phyloP scores from a whole-genome alignment of 2,797 vertebrate genomes.

The Mus spretus region DNA sequence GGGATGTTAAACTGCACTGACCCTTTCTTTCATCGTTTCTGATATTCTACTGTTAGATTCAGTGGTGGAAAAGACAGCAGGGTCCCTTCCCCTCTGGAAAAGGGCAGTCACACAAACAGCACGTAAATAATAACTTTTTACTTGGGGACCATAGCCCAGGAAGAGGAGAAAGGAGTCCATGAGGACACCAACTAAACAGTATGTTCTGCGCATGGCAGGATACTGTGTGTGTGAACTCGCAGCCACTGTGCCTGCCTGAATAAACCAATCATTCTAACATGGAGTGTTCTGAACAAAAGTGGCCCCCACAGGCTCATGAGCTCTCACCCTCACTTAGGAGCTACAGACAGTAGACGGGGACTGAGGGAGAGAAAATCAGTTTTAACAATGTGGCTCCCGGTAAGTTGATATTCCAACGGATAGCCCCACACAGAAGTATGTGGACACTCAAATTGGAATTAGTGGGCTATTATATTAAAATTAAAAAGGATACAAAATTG shows the following conservation, averaged over 20 bases:
- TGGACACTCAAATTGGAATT: neutral
- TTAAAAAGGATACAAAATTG: neutral
- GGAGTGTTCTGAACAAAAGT: neutral
- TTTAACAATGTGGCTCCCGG: neutral
- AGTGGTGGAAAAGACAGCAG: neutral
- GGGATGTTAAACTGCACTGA: neutral
- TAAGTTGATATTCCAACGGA: neutral
- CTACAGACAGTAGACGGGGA: neutral
- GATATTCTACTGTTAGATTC: neutral
- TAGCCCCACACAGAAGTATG: neutral
- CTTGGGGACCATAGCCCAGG: neutral
- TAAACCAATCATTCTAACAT: neutral
- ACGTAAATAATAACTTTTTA: neutral
- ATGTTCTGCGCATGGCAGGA: neutral
- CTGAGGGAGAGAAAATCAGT: neutral
- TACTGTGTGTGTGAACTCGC: too few relatives aligned
- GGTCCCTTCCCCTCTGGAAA: neutral
- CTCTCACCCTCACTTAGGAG: neutral
- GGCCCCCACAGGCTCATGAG: neutral
- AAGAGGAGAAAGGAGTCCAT: too few relatives aligned
- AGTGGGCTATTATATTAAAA: neutral
- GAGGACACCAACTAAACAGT: neutral
- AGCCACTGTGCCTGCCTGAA: neutral
- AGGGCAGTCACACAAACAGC: neutral
- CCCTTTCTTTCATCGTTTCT: neutral